Base-by-base conservation (phyloP, 2,888 invertebrate species). In the Seira musarum region DNA sequence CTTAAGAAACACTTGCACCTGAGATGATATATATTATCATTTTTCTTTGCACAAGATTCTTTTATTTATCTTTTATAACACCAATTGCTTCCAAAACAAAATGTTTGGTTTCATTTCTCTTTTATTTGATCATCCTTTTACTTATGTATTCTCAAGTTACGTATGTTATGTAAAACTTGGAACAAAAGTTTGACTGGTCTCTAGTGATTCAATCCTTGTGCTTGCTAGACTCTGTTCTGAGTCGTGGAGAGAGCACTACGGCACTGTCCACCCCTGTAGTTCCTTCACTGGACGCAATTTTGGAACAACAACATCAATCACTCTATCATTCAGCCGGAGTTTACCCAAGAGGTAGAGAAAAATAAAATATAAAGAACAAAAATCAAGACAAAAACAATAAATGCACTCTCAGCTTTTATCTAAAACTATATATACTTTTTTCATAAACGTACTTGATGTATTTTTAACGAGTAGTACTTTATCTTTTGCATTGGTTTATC, bases 191-290 rank as follows among this genome's bases (percentile, higher is more conserved):
- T 78, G 78, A 78, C 66, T 78, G 77, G 77, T 77, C 70, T 77
- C 53, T 78, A 78, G 78, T 72, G 71, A 72, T 78, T 78, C 78
- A 71, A 66, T 78, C 78, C 78, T 78, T 78, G 78, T 78, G 78
- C 78, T 78, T 78, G 78, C 22, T 78, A 85, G 85, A 85, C 85
- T 85, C 85, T 73, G 83, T 85, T 82, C 81, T 85, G 84, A 85
- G 85, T 85, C 85, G 84, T 75, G 85, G 84, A 84, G 85, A 85
- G 85, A 85, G 85, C 82, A 85, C 85, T 83, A 85, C 85, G 83
- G 85, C 85, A 84, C 84, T 84, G 81, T 85, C 85, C 83, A 84
- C 85, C 84, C 84, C 84, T 78, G 82, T 85, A 84, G 83, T 84
- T 83, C 83, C 84, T 83, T 85, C 85, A 70, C 83, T 85, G 82